Evolutionary conservation across 2,888 invertebrate genomes (phyloP).

Genomic region (Dilophus febrilis): DNA sequence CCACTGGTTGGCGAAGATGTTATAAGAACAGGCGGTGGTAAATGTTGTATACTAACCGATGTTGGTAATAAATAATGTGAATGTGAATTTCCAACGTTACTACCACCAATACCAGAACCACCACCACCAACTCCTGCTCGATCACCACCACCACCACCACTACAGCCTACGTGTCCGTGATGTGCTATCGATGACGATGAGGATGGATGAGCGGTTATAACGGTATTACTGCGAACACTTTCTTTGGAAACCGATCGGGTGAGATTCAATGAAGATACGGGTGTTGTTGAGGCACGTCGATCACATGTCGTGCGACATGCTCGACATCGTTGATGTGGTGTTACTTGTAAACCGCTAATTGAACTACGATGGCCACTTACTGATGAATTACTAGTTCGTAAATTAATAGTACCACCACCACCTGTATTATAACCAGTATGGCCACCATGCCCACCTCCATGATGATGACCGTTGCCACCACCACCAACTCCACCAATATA

Average conservation of each 20-base stretch:
- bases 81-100: too few relatives aligned
- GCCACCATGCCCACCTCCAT: background rate
- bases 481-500: too few relatives aligned
- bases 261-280: slow-evolving; percentile 55
- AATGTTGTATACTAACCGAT: slow-evolving; percentile 15
- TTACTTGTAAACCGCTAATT: slow-evolving; percentile 46
- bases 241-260: slow-evolving; percentile 73
- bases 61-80: background rate
- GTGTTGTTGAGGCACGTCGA: slow-evolving; percentile 64
- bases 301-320: slow-evolving; percentile 54
- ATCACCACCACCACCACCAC: too few relatives aligned
- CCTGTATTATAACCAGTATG: slow-evolving; percentile 6
- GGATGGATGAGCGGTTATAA: slow-evolving; percentile 32
- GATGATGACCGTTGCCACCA: background rate
- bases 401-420: background rate
- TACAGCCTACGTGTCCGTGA: too few relatives aligned
- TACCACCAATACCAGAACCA: too few relatives aligned
- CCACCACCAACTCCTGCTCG: too few relatives aligned
- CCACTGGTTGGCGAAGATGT: slow-evolving; percentile 48
- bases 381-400: background rate
- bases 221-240: slow-evolving; percentile 44
- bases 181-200: slow-evolving; percentile 22
- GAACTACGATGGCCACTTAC: slow-evolving; percentile 37
- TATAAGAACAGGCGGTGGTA: slow-evolving; percentile 50
- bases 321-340: slow-evolving; percentile 43